Evolutionary conservation across 1,140 invertebrate species (phyloP).

Genomic region (Drosophila prosaltans): DNA sequence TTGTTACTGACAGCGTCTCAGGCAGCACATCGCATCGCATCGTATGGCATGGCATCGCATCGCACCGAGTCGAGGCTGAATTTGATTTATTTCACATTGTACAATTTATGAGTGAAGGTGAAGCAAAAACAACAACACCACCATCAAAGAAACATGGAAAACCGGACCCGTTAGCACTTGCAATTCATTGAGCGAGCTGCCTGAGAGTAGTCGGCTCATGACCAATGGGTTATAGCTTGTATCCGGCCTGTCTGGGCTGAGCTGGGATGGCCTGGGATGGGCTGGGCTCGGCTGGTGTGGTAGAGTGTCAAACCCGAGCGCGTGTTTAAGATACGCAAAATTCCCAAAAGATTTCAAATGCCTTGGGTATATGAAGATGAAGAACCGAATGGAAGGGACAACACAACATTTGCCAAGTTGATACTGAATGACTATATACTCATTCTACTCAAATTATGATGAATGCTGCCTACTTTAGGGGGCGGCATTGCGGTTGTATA

Average conservation of each 20-base stretch:
- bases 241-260: neutral
- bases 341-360: slow-evolving; percentile 72
- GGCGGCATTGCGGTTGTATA: slow-evolving; percentile 8
- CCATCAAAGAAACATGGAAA: slow-evolving; percentile 18
- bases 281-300: slow-evolving; percentile 13
- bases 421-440: too few relatives aligned
- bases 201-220: slow-evolving; percentile 4
- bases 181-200: slow-evolving; percentile 46
- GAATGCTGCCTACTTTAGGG: slow-evolving; percentile 39
- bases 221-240: slow-evolving; percentile 62
- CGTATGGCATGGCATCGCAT: slow-evolving; percentile 7
- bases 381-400: neutral
- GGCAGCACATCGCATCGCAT: slow-evolving; percentile 50
- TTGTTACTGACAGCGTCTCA: slow-evolving; percentile 80
- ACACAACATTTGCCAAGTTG: too few relatives aligned
- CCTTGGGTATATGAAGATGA: slow-evolving; percentile 22
- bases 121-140: slow-evolving; percentile 48
- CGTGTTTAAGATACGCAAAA: slow-evolving; percentile 71
- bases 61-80: slow-evolving; percentile 51
- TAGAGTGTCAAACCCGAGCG: slow-evolving; percentile 50
- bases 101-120: slow-evolving; percentile 82
- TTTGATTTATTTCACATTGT: slow-evolving; percentile 80
- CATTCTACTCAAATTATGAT: slow-evolving; percentile 43
- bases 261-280: too few relatives aligned
- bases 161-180: slow-evolving; percentile 34